These are phyloP conservation scores for Marronus borbonicus DNA, from an alignment of 2,888 invertebrate genomes.

Conservation along the genomic window DNA sequence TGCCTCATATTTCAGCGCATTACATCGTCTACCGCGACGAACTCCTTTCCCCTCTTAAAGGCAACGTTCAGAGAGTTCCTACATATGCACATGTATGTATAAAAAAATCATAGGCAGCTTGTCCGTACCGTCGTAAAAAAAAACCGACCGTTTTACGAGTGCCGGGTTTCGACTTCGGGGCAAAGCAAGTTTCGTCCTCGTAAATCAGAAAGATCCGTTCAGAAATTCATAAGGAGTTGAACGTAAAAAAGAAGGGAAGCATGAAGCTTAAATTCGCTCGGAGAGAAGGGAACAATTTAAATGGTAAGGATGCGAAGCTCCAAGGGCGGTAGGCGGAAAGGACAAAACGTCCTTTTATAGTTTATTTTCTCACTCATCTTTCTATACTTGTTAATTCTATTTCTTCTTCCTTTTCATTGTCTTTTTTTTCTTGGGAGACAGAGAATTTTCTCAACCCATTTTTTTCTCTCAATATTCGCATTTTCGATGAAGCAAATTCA, in stretches of 20 bases:
- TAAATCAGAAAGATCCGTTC: slow-evolving; percentile 30
- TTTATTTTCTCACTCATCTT: neutral
- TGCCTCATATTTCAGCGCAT: neutral
- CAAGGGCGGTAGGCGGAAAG: neutral
- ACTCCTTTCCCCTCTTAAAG: too few species aligned
- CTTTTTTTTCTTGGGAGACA: too few species aligned
- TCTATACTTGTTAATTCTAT: neutral
- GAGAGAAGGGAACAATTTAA: neutral
- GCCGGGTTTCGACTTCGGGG: too few species aligned
- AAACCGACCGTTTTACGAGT: slow-evolving; percentile 1
- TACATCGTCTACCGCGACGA: too few species aligned
- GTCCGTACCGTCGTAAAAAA: slow-evolving; percentile 12
- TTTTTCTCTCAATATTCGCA: too few species aligned
- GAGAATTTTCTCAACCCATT: too few species aligned
- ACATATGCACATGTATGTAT: slow-evolving; percentile 1
- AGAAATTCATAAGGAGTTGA: slow-evolving; percentile 24
- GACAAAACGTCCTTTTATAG: slow-evolving; percentile 11
- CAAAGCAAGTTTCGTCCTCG: neutral
- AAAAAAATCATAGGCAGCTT: slow-evolving; percentile 8
- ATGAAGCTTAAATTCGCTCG: neutral
- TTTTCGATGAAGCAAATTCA: too few species aligned
- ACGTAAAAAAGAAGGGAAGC: neutral
- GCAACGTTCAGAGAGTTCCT: neutral
- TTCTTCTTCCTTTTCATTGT: too few species aligned
- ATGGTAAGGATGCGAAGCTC: neutral